Base-by-base conservation (phyloP, 2,797 vertebrate species). In the Myripristis jacobus region DNA sequence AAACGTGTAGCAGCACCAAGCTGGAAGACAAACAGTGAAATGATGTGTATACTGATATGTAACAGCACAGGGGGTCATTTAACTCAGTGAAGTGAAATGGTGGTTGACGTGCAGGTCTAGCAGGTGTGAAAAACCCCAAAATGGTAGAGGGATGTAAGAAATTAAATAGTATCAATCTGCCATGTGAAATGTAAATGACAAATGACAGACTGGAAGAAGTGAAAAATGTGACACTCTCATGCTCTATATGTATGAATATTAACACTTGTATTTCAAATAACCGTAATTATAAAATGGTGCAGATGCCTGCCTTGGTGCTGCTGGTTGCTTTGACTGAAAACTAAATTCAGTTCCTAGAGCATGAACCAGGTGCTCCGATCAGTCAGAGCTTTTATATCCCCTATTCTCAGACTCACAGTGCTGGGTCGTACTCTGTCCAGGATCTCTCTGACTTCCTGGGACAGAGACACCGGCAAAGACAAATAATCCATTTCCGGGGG, bases 1-100 rank as follows among this genome's bases (percentile, higher is more conserved):
- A 98, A 91, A 52, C 97, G 96, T 48, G 94, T 93, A n/a, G 96
- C 95, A 1, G 97, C 96, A 0, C 96, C 96, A 3, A 99, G 94
- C 98, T 99, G 87, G 13, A 44, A 10, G 18, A 73, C 0, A 66
- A 71, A 85, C 75, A 36, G 52, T 2, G 13, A 12, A 47, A 47
- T 63, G 29, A 57, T 18, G 16, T 62, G 4, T 8, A 41, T 34
- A 12, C 66, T 53, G 4, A 16, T 41, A 41, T 41, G 41, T 43
- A 16, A 15, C 15, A 43, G 15, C 41, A 16, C 44, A 47, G 44
- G 6, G 36, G 46, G 47, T 15, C 16, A 43, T 43, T 43, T 4
- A 48, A 55, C 10, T 41, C 36, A 25, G 29, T n/a, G n/a, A n/a
- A n/a, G n/a, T 16, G 15, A 43, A 43, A 41, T 41, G 16, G 4